A percentile compares a stretch with the other conserved stretches of the same genome.
Evolutionary conservation across 30 jellyfish, hydroid and myxozoan genomes (phyloP).

Genomic region (Aurelia sp.): DNA sequence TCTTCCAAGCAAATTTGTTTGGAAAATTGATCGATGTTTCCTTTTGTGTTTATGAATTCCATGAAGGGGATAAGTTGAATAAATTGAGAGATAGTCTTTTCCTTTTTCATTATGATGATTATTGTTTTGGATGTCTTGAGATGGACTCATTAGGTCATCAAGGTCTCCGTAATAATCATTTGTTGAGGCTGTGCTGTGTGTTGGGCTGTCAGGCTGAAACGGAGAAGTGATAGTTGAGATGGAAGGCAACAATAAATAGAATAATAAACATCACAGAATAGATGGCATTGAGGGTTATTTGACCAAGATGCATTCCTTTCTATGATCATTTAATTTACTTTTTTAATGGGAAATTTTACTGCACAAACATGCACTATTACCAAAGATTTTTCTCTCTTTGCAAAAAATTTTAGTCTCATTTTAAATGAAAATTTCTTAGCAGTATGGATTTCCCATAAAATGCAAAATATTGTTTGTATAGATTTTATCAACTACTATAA

Average conservation of each 20-base stretch:
- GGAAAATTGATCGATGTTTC: slow-evolving; percentile 68
- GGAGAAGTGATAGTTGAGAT: background rate
- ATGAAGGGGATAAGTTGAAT: slow-evolving; percentile 94
- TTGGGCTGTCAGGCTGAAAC: slow-evolving; percentile 87
- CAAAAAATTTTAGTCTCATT: too few species aligned
- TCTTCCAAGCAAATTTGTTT: slow-evolving; percentile 65
- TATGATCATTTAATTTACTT: too few species aligned
- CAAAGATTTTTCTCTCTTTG: too few species aligned
- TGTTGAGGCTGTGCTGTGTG: slow-evolving; percentile 95
- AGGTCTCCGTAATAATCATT: slow-evolving; percentile 85
- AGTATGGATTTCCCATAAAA: too few species aligned
- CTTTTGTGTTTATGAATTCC: slow-evolving; percentile 84
- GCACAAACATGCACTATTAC: too few species aligned
- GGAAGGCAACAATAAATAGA: background rate
- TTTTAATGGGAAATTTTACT: too few species aligned
- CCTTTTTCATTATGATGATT: slow-evolving; percentile 21
- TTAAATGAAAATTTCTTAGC: too few species aligned
- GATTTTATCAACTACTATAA: too few species aligned
- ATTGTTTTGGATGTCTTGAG: slow-evolving; percentile 33
- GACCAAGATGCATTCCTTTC: too few species aligned
- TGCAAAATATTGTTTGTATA: too few species aligned
- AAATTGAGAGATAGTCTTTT: slow-evolving; percentile 69
- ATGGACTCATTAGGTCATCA: slow-evolving; percentile 71
- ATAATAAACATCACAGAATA: background rate
- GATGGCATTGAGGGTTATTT: too few species aligned